A percentile compares a stretch with the other conserved stretches of the same genome.
Conservation (phyloP, 1,140 invertebrate species). For the Phymastichus coffea region DNA sequence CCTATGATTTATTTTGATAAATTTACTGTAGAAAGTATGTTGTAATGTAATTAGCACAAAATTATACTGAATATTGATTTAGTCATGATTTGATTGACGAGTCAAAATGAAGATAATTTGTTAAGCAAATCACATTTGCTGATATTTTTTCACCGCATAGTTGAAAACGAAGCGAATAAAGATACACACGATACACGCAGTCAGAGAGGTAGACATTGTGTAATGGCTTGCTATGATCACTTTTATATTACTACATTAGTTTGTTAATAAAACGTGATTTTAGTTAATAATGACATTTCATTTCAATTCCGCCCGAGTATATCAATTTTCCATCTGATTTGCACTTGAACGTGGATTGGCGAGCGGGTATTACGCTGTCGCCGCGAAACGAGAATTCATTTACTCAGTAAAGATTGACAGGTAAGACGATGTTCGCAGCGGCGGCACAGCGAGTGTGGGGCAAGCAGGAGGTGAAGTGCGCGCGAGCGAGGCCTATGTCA, state of each 20-base stretch:
- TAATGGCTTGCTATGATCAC: not conserved
- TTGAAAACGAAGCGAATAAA: not conserved
- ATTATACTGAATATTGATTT: slow-evolving; percentile 1
- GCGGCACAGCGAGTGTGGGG: too few relatives aligned
- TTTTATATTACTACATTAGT: not conserved
- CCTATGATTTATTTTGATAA: not conserved
- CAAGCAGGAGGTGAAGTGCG: too few relatives aligned
- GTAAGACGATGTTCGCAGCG: too few relatives aligned
- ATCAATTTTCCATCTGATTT: too few relatives aligned
- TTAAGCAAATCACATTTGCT: not conserved
- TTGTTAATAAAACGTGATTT: not conserved
- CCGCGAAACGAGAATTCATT: too few relatives aligned
- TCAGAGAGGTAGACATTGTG: not conserved
- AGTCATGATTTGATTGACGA: not conserved
- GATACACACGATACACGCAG: too few relatives aligned
- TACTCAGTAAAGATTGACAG: too few relatives aligned
- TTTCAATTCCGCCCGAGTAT: too few relatives aligned
- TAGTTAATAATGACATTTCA: too few relatives aligned
- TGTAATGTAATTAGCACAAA: not conserved
- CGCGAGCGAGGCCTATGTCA: too few relatives aligned
- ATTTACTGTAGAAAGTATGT: not conserved
- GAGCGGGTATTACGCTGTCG: too few relatives aligned
- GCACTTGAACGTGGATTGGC: too few relatives aligned
- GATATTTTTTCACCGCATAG: slow-evolving; percentile 2
- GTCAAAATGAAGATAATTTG: not conserved